Percentiles rank a stretch among this genome's conserved stretches.
phyloP scores from a whole-genome alignment of 2,113 vertebrate genomes.

The Chionodraco myersi region DNA sequence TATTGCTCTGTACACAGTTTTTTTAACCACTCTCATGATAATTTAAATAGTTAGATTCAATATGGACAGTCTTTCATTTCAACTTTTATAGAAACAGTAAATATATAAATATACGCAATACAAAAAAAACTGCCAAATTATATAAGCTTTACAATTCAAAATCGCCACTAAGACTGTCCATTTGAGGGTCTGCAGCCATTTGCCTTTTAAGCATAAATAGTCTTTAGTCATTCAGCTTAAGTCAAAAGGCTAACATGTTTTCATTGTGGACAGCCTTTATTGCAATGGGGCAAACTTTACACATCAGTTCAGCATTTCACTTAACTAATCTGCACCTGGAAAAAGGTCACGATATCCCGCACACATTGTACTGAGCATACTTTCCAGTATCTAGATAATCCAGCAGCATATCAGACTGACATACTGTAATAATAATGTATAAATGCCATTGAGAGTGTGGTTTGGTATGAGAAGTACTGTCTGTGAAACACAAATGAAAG shows the following conservation, averaged over 20 bases:
- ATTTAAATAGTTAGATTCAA: background rate
- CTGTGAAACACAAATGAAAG: background rate
- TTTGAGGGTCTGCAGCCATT: background rate
- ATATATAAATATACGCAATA: background rate
- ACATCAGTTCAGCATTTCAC: background rate
- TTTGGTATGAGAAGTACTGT: background rate
- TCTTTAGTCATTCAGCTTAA: background rate
- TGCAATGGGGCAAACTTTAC: slow-evolving; percentile 26
- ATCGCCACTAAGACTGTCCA: background rate
- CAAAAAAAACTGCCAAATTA: background rate
- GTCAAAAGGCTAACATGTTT: slow-evolving; percentile 4
- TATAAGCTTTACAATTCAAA: background rate
- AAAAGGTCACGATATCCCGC: background rate
- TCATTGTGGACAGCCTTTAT: background rate
- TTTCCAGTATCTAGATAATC: background rate
- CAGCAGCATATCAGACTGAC: slow-evolving; percentile 19
- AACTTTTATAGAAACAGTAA: background rate
- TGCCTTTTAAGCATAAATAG: background rate
- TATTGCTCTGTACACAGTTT: background rate
- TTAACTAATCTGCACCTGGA: background rate
- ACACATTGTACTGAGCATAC: background rate
- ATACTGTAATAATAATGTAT: background rate
- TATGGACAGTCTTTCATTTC: background rate
- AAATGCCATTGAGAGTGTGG: background rate
- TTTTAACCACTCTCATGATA: background rate